Evolutionary conservation across 2,888 invertebrate genomes (phyloP), one percentile per base, ranked within the genome.

Genomic region (Crossocerus cetratus): DNA sequence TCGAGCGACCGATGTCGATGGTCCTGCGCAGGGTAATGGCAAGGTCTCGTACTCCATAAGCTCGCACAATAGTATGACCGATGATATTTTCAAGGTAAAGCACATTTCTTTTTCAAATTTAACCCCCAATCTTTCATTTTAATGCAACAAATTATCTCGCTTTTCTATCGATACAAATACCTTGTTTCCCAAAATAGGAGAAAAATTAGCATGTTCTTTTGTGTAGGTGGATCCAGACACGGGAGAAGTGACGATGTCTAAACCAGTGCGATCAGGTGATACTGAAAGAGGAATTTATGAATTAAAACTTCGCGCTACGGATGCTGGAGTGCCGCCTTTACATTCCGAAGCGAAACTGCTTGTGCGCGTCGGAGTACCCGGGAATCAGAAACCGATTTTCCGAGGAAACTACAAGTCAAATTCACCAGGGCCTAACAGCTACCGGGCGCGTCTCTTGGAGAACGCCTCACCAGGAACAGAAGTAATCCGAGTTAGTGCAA

Each of bases 341-440:
- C 91, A 92, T 61, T 93, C 94, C 49, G 94, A 94, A 74, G 93
- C 94, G 0, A 91, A 93, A 44, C 92, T 95, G 0, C 91, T 93
- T 11, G 92, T 96, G 16, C 92, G 95, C n/a, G 95, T 96, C 0
- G 96, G 96, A 0, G 95, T 95, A 2, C 94, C 95, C 0, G 95
- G 95, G 0, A 95, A 96, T 83, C 95, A 95, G 82, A 91, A 95
- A n/a, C 96, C 95, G 0, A 93, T 94, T n/a, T 95, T 95, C 83
- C 93, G 94, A 80, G 95, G 95, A 0, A 94, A 94, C 82, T 94
- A 93, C 80, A 94, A 94, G 69, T 92, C 92, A 21, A 78, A 83
- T 21, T 81, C 80, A 3, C 90, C 94, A 0, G 94, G 94, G 13
- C 94, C 95, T 0, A 94, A 93, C 85, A 94, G 93, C 58, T 96